Conservation (phyloP, 92 coral and sea anemone genomes). For the Phenganax subtilis region DNA sequence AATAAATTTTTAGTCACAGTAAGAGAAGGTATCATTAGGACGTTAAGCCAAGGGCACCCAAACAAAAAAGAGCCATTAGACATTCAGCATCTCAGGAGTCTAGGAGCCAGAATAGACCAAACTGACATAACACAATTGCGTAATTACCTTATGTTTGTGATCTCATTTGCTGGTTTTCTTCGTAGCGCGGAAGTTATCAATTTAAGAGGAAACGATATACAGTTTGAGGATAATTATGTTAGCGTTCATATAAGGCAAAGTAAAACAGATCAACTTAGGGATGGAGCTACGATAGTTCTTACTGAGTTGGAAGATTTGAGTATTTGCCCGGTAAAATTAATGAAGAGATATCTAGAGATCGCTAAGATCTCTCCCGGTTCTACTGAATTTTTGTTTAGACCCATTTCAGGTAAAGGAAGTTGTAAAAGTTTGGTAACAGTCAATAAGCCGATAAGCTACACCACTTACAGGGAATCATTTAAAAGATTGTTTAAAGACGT, state of each 20-base stretch:
- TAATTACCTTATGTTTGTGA: too few relatives aligned
- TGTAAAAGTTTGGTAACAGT: slow-evolving; percentile 20
- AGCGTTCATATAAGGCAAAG: slow-evolving; percentile 33
- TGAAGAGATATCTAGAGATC: slow-evolving; percentile 31
- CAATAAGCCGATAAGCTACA: not conserved
- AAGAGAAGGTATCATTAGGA: too few relatives aligned
- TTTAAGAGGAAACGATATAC: slow-evolving; percentile 33
- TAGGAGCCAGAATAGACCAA: too few relatives aligned
- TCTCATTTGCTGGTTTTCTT: not conserved
- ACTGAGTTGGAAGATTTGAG: not conserved
- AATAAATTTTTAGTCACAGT: too few relatives aligned
- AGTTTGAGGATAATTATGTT: slow-evolving; percentile 26
- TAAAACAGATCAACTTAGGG: slow-evolving; percentile 23
- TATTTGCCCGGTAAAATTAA: slow-evolving; percentile 15
- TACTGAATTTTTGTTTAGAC: slow-evolving; percentile 37
- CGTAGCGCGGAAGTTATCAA: not conserved
- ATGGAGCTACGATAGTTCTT: slow-evolving; percentile 9
- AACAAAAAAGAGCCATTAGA: too few relatives aligned
- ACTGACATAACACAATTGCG: too few relatives aligned
- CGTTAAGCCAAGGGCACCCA: too few relatives aligned
- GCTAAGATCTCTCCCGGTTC: slow-evolving; percentile 24
- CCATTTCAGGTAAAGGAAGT: slow-evolving; percentile 21
- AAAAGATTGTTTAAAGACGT: slow-evolving; percentile 36
- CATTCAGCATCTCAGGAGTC: too few relatives aligned
- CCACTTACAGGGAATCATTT: slow-evolving; percentile 45